Base-by-base conservation (phyloP, 2,797 vertebrate species). In the Sebastes steindachneri region DNA sequence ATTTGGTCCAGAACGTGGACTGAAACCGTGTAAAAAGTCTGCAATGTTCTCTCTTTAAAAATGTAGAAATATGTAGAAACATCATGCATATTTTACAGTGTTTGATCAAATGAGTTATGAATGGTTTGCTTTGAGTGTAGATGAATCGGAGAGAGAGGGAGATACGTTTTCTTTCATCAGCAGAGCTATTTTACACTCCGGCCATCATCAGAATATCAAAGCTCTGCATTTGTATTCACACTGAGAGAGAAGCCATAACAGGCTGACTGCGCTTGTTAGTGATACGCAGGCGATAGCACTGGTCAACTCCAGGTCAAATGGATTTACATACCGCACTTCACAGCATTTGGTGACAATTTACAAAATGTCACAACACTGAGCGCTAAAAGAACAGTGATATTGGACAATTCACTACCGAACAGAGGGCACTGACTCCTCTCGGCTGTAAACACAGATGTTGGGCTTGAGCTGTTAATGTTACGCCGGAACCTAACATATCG, bases 141-240 rank as follows among this genome's bases (percentile, higher is more conserved):
- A 71, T 74, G 86, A 86, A 77, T 87, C 74, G 79, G 41, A 80
- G 28, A 71, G 54, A 37, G 31, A 15, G 60, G 4, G 7, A 23
- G 33, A 77, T 69, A 55, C 1, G 6, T 82, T 92, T 92, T 91
- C 84, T 92, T 92, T 91, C 81, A 90, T 90, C 84, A 82, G 68
- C 73, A 55, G 59, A 79, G 75, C 53, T 33, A 7, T 66, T 83
- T 77, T 67, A 45, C 83, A 62, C 28, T 68, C n/a, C 2, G n/a
- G 57, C 76, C 77, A 77, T 79, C 85, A 68, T 82, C 78, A 64
- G 80, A 71, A 45, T 79, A 88, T 89, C 86, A 92, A 88, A 88
- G 87, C 11, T 35, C 75, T 41, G 37, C 60, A 41, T 88, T 68
- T 63, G 84, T 86, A 72, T 86, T 83, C 84, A 57, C 51, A 33